phyloP scores from a whole-genome alignment of 2,113 vertebrate genomes.

The Microcebus ravelobensis region DNA sequence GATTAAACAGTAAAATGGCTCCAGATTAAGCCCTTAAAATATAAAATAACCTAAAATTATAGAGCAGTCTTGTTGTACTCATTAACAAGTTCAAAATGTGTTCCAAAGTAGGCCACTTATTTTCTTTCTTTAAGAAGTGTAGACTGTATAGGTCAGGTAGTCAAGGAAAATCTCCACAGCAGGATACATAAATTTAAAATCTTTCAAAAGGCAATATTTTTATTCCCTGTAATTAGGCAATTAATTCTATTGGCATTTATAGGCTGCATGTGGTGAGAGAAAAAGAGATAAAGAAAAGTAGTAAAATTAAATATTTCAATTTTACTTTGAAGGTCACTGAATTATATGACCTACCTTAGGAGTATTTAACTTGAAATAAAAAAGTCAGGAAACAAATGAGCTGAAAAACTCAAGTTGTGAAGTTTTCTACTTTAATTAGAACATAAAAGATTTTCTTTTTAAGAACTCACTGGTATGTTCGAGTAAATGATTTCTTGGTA shows the following conservation, averaged over 20 bases:
- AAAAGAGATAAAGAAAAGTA: conserved; percentile 69
- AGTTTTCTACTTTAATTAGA: conserved; percentile 65
- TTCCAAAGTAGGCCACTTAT: conserved; percentile 5
- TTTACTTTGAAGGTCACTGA: conserved; percentile 77
- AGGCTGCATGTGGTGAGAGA: conserved; percentile 54
- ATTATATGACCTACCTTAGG: conserved; percentile 68
- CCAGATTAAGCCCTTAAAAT: conserved; percentile 15
- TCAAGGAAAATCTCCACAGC: conserved; percentile 65
- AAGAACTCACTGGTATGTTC: conserved; percentile 15
- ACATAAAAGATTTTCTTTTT: conserved; percentile 23
- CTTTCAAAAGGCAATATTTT: conserved; percentile 75
- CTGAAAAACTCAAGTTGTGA: conserved; percentile 57
- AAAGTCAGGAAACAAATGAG: conserved; percentile 69
- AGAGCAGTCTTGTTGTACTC: neutral
- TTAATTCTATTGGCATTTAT: conserved; percentile 79
- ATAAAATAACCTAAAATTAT: conserved; percentile 58
- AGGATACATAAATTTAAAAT: conserved; percentile 72
- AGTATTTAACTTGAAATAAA: conserved; percentile 78
- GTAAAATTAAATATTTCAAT: conserved; percentile 75
- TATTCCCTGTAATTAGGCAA: conserved; percentile 76
- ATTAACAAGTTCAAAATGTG: conserved; percentile 47
- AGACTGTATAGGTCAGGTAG: conserved; percentile 51
- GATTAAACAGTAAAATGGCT: conserved; percentile 1
- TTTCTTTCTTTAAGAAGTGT: conserved; percentile 44
- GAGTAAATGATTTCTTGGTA: conserved; percentile 20